A percentile compares a stretch with the other conserved stretches of the same genome.
phyloP scores from a whole-genome alignment of 2,113 vertebrate genomes.

The Camelus dromedarius region DNA sequence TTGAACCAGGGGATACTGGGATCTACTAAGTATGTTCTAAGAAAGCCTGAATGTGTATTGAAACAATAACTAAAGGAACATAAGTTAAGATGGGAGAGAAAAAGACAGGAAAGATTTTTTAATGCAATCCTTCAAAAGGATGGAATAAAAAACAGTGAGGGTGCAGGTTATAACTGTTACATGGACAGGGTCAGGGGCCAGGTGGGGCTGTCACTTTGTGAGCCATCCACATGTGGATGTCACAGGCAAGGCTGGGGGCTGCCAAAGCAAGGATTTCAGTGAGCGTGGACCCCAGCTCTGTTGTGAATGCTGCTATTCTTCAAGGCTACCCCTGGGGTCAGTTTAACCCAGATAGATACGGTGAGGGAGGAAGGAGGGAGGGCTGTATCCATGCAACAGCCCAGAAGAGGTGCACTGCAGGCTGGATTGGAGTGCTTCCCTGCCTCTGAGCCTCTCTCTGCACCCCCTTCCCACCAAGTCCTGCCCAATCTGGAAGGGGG shows the following conservation, averaged over 20 bases:
- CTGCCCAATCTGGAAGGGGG: neutral
- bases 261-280: neutral
- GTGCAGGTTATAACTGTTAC: neutral
- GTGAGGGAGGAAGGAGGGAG: neutral
- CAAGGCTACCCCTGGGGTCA: neutral
- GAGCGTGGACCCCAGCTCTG: neutral
- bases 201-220: neutral
- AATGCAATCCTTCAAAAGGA: neutral
- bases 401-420: accelerated
- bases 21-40: neutral
- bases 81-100: neutral
- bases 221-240: neutral
- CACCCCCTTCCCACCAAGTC: neutral
- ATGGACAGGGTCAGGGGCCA: neutral
- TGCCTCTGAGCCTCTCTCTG: neutral
- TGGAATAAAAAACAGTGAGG: neutral
- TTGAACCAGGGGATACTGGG: neutral
- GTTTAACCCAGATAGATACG: neutral
- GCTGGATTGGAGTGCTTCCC: too few species aligned
- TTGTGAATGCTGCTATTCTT: neutral
- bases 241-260: neutral
- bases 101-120: neutral
- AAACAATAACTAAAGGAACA: neutral
- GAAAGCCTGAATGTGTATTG: neutral
- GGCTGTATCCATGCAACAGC: neutral